These are phyloP conservation scores for Lepidothrix coronata DNA, from an alignment of 2,113 vertebrate species.

Conservation along the genomic window DNA sequence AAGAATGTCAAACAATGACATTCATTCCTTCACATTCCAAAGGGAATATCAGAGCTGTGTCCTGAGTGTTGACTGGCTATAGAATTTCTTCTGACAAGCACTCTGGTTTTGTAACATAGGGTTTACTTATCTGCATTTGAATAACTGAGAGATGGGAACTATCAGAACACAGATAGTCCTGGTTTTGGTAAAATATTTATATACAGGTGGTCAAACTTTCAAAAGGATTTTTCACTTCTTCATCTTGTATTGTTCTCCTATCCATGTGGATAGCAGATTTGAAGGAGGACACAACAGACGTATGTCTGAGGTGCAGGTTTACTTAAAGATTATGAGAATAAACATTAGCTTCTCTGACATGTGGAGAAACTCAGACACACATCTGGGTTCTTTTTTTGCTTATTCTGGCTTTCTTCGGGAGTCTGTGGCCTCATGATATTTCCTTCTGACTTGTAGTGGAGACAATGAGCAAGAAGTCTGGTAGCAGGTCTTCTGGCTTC, in stretches of 20 bases:
- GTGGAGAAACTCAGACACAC: not conserved
- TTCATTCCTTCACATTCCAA: not conserved
- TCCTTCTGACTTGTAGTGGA: not conserved
- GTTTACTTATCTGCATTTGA: not conserved
- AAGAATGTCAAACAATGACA: not conserved
- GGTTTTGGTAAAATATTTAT: not conserved
- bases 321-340: not conserved
- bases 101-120: not conserved
- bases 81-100: not conserved
- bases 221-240: not conserved
- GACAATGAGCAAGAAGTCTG: not conserved
- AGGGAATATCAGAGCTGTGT: not conserved
- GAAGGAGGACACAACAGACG: not conserved
- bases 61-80: not conserved
- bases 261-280: not conserved
- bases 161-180: not conserved
- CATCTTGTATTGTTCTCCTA: not conserved
- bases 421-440: not conserved
- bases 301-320: not conserved
- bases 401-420: not conserved
- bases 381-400: not conserved
- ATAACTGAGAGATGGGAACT: not conserved
- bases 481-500: not conserved
- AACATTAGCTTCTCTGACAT: not conserved
- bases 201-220: not conserved